Conservation (phyloP, 2,113 vertebrate species). For the Paedocypris sp. region DNA sequence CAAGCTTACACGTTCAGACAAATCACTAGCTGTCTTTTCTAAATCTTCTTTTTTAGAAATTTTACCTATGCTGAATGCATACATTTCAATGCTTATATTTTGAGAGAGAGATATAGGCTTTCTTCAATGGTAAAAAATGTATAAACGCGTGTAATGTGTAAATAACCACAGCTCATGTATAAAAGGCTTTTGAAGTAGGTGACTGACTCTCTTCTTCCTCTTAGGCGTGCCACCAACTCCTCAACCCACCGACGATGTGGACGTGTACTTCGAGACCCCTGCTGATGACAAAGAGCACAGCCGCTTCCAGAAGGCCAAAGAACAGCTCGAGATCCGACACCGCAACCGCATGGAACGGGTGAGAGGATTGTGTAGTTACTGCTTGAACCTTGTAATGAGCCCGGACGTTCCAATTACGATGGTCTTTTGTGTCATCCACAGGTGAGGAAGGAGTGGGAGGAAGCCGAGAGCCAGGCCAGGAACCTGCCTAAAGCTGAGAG, state of each 20-base stretch:
- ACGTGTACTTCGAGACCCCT: conserved; percentile 93
- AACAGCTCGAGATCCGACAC: conserved; percentile 90
- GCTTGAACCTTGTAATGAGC: no score
- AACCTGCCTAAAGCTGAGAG: conserved; percentile 91
- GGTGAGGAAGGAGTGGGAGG: conserved; percentile 98
- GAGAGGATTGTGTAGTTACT: no score
- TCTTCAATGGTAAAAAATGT: no score
- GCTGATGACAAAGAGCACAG: conserved; percentile 92
- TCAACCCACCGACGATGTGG: conserved; percentile 85
- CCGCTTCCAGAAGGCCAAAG: conserved; percentile 93
- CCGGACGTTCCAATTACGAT: neutral
- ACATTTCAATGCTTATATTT: no score
- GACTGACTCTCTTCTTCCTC: neutral
- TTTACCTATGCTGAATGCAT: no score
- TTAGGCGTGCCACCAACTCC: conserved; percentile 66
- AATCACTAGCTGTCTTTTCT: neutral
- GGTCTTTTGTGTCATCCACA: conserved; percentile 32
- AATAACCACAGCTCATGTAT: no score
- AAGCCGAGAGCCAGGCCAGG: conserved; percentile 86
- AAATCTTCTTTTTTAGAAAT: neutral
- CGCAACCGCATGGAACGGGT: conserved; percentile 93
- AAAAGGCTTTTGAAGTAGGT: no score
- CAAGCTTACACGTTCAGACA: no score
- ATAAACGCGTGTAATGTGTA: no score
- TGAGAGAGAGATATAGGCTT: no score